Conservation (phyloP, 2,797 vertebrate genomes). For the Xiphorhynchus erythropygius region DNA sequence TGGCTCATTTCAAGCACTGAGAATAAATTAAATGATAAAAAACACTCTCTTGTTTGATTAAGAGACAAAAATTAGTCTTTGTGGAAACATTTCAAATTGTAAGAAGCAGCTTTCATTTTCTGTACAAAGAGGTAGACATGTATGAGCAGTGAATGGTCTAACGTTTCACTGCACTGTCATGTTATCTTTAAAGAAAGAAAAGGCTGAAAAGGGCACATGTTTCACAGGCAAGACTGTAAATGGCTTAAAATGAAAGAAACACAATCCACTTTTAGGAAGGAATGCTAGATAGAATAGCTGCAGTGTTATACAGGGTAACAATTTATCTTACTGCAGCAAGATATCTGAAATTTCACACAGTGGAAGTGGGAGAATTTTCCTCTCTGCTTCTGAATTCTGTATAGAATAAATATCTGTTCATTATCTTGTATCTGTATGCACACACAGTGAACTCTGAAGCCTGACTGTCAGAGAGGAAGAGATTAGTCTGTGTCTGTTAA, state of each 20-base stretch:
- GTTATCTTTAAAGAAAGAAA: conserved; percentile 4
- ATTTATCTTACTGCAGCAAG: conserved; percentile 10
- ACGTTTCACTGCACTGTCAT: not conserved
- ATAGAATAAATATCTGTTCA: conserved; percentile 62
- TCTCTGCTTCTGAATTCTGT: conserved; percentile 44
- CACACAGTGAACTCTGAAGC: not conserved
- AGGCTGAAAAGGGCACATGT: not conserved
- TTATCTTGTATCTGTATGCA: conserved; percentile 58
- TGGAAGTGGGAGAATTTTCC: conserved; percentile 2
- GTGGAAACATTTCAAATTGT: conserved; percentile 59
- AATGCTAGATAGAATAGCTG: not conserved
- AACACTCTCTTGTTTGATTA: conserved; percentile 51
- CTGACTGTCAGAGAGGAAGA: conserved; percentile 53
- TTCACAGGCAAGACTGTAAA: conserved; percentile 48
- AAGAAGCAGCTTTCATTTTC: conserved; percentile 42
- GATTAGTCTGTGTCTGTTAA: conserved; percentile 53
- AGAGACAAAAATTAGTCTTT: conserved; percentile 66
- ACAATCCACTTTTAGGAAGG: not conserved
- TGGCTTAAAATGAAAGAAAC: conserved; percentile 53
- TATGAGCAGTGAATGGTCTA: not conserved
- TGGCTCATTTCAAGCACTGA: conserved; percentile 70
- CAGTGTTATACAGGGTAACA: not conserved
- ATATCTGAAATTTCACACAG: not conserved
- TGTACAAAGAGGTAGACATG: conserved; percentile 6
- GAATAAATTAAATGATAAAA: conserved; percentile 78